Base-by-base conservation (phyloP, 2,113 vertebrate species). In the Danionella cerebrum region DNA sequence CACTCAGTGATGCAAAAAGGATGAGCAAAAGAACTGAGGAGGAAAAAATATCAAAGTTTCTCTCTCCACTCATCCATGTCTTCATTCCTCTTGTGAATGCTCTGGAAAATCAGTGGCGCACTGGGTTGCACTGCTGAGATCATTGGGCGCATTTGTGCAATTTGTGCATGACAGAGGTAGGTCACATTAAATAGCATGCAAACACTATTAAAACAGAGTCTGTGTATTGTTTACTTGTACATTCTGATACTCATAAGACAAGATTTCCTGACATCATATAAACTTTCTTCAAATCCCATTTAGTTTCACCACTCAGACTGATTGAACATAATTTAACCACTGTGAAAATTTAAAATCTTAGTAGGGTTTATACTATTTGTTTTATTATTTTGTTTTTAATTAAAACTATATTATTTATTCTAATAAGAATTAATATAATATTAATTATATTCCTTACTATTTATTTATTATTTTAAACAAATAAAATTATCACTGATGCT, bases 1-100 rank as follows among this genome's bases (percentile, higher is more conserved):
- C 58, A 83, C 69, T 78, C 72, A 58, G 72, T 25, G 25, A 77
- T 45, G 36, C 51, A 78, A 59, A 72, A 72, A 18, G 48, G 29
- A 21, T 16, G 19, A 64, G 44, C 41, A 35, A 75, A 71, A 62
- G 44, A 63, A 60, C 16, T 1, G 11, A 36, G 14, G 3, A 48
- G 31, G 24, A 75, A 76, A 79, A 70, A n/a, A n/a, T n/a, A 70
- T 25, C 52, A 50, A 68, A 54, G 33, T 47, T 53, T 66, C 16
- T 18, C 42, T 22, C 21, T 55, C 21, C 13, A 10, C 16, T 54
- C 3, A 24, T 55, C 36, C 24, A 58, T 22, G 35, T 44, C n/a
- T 27, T 59, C 66, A 63, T 66, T 29, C 10, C 31, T 55, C 47
- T 67, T 6, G 51, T 33, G 14, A 29, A 53, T 65, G 10, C 13